Conservation (phyloP, 2,113 vertebrate genomes). For the Oenanthe melanoleuca region DNA sequence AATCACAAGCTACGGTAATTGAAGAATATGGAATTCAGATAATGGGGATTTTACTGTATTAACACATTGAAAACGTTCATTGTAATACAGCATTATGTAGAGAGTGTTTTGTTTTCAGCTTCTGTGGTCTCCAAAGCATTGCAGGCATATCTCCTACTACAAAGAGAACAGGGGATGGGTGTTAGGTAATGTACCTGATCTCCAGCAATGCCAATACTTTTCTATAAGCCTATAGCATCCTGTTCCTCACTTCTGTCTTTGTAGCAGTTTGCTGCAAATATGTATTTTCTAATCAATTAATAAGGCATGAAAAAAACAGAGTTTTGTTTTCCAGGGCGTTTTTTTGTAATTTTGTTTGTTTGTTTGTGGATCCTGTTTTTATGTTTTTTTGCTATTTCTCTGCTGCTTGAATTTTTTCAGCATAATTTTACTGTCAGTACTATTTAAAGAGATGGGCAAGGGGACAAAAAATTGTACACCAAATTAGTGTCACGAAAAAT, state of each 20-base stretch:
- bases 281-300: not conserved
- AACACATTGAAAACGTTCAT: not conserved
- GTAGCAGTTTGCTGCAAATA: not conserved
- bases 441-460: not conserved
- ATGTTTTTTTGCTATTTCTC: not conserved
- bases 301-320: not conserved
- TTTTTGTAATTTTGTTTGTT: not conserved
- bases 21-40: conserved; percentile 19
- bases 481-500: not conserved
- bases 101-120: not conserved
- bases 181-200: not conserved
- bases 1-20: not conserved
- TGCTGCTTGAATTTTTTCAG: not conserved
- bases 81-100: not conserved
- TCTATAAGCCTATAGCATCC: not conserved
- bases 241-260: not conserved
- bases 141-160: not conserved
- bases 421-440: not conserved
- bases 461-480: not conserved
- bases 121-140: not conserved
- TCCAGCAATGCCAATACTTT: not conserved
- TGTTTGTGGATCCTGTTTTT: not conserved
- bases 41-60: not conserved
- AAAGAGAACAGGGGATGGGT: not conserved
- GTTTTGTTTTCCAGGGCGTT: accelerated